Evolutionary conservation across 2,888 invertebrate genomes (phyloP), one percentile per base, ranked within the genome.

Genomic region (Clepsis dumicolana): DNA sequence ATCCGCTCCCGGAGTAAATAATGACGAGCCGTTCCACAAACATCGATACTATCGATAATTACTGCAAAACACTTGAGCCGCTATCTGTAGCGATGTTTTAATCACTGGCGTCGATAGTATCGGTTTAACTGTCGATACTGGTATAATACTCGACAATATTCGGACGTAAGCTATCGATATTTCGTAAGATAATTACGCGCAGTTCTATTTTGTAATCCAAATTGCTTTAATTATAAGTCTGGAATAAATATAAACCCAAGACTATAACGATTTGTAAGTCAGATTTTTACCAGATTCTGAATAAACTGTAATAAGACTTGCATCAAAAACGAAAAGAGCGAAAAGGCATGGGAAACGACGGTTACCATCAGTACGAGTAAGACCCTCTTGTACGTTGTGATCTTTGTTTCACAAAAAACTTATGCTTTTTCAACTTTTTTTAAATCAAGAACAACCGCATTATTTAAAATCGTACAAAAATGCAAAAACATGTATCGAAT

Each of bases 71-170:
- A 44, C 64, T 64, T 57, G 56, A 57, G 57, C 56, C 56, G 56
- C 35, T 64, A 57, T 57, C 48, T 29, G 35, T 14, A 18, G 32
- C 35, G 56, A 64, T 64, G 64, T 64, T 64, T 64, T 64, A 64
- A 64, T 56, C 64, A 64, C 32, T 21, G 14, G 35, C 48, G 7
- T 18, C 44, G 35, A 35, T 56, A 35, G 14, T 32, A 56, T 56
- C 56, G 35, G 35, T 56, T 56, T 21, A 35, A 56, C 35, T 56
- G 35, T 35, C 48, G 57, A 25, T 44, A 14, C 56, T 57, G n/a
- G n/a, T 48, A 8, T 56, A 29, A 56, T 25, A 64, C 41, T 24
- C 54, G 56, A 35, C 24, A 24, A 14, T 56, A 21, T 35, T 21
- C 32, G 16, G 16, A 35, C 35, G 35, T 35, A 35, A 14, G 25